Evolutionary conservation across 2,888 invertebrate species (phyloP).

Genomic region (Gerosis bhagava): DNA sequence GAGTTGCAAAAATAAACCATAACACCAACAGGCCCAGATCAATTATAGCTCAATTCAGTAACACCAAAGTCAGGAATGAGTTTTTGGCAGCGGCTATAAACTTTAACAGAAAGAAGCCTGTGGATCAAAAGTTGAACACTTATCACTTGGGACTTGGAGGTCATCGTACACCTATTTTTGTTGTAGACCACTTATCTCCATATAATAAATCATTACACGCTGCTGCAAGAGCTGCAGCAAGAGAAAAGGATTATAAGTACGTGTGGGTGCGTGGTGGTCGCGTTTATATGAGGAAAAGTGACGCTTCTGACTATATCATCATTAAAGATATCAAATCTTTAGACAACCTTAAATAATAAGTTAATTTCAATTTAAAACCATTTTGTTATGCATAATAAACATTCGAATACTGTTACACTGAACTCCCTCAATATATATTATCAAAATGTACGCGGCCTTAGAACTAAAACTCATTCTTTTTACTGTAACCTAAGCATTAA

Average conservation of each 20-base stretch:
- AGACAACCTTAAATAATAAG: neutral
- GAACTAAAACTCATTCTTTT: conserved; percentile 15
- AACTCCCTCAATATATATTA: too few species aligned
- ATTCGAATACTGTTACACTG: too few species aligned
- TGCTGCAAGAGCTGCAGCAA: conserved; percentile 6
- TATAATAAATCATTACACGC: conserved; percentile 9
- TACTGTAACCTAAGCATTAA: conserved; percentile 7
- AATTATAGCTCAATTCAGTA: neutral
- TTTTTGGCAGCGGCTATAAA: conserved; percentile 20
- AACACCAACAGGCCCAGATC: conserved; percentile 2
- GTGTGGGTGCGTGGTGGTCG: conserved; percentile 8
- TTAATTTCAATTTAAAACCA: too few species aligned
- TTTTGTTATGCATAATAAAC: too few species aligned
- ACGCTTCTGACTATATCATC: conserved; percentile 9
- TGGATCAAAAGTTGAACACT: conserved; percentile 28
- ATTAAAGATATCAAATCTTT: conserved; percentile 2
- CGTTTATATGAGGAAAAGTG: conserved; percentile 10
- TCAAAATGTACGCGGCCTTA: conserved; percentile 16
- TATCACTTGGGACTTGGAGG: conserved; percentile 29
- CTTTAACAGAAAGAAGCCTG: conserved; percentile 22
- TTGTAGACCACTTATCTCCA: conserved; percentile 2
- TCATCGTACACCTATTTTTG: conserved; percentile 17
- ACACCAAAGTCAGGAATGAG: neutral
- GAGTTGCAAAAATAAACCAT: conserved; percentile 4
- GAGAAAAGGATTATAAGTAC: conserved; percentile 5